Evolutionary conservation across 2,113 vertebrate genomes (phyloP), one percentile per base, ranked within the genome.

Genomic region (Megaptera novaeangliae): DNA sequence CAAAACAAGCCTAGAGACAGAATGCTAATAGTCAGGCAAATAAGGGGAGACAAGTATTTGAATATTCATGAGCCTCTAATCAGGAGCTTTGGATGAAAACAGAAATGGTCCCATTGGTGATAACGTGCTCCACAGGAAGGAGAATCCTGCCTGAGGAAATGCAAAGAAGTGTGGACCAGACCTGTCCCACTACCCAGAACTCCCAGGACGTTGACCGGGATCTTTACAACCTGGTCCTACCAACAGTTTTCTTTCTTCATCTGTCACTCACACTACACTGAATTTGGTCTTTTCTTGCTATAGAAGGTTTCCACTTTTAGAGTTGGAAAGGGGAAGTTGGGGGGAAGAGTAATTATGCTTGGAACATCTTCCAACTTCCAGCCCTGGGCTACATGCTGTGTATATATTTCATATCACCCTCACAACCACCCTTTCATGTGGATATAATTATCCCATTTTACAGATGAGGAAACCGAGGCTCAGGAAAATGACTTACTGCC

Each of bases 61-160:
- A 98, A 98, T 98, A 98, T 98, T 98, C 98, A 98, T 98, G 93
- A 97, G 80, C 27, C 68, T 94, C 96, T 98, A 98, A 97, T 98
- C 97, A 97, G 95, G 91, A 97, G 41, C 88, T 91, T 85, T 59
- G 72, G 95, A 97, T 96, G 96, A 98, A 97, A 92, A 91, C 88
- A 96, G 97, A 98, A 97, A 94, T 64, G 57, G 96, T 66, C 88
- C 87, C 69, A 1, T 27, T 94, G 92, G 96, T 66, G 93, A 97
- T 75, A 80, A 84, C 17, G 3, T 13, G 91, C 57, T 95, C 86
- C 21, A 5, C 2, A 3, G 78, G 88, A 95, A 97, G 69, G 80
- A 94, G 74, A 95, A 91, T 88, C 55, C 75, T 84, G 75, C 69
- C 83, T 77, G 36, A 92, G 41, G 80, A 94, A 92, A 64, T 75